A percentile compares a stretch with the other conserved stretches of the same genome.
These are phyloP conservation scores for Lota lota DNA, from an alignment of 2,113 vertebrate species.

Conservation along the genomic window DNA sequence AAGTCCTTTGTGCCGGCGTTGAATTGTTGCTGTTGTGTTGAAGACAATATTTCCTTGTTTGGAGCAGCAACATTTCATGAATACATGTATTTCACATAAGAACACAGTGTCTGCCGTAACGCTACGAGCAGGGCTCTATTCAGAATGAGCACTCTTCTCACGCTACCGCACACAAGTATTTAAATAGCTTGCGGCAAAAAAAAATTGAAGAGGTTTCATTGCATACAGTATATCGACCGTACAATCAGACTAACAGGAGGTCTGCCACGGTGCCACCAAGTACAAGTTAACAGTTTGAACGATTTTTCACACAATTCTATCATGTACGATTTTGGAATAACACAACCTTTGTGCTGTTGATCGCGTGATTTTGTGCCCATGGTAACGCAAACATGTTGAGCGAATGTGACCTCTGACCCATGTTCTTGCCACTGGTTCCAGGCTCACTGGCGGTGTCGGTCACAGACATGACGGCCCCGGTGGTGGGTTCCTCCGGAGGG, in stretches of 20 bases:
- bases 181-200: conserved; percentile 18
- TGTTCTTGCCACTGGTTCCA: conserved; percentile 49
- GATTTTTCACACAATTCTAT: too few species aligned
- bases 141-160: background rate
- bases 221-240: too few species aligned
- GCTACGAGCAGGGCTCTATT: conserved; percentile 1
- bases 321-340: too few species aligned
- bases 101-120: conserved; percentile 25
- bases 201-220: conserved; percentile 7
- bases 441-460: conserved; percentile 93
- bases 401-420: conserved; percentile 15
- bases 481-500: conserved; percentile 93
- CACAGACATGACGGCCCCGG: conserved; percentile 93
- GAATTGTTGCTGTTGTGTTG: conserved; percentile 37
- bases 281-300: too few species aligned
- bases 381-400: too few species aligned
- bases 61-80: conserved; percentile 13
- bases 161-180: conserved; percentile 18
- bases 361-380: too few species aligned
- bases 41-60: conserved; percentile 24
- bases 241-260: too few species aligned
- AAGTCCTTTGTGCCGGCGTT: conserved; percentile 37
- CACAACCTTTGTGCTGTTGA: too few species aligned
- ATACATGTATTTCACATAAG: conserved; percentile 38
- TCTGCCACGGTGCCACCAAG: too few species aligned